Evolutionary conservation across 2,888 invertebrate species (phyloP).

Genomic region (Myathropa florea): DNA sequence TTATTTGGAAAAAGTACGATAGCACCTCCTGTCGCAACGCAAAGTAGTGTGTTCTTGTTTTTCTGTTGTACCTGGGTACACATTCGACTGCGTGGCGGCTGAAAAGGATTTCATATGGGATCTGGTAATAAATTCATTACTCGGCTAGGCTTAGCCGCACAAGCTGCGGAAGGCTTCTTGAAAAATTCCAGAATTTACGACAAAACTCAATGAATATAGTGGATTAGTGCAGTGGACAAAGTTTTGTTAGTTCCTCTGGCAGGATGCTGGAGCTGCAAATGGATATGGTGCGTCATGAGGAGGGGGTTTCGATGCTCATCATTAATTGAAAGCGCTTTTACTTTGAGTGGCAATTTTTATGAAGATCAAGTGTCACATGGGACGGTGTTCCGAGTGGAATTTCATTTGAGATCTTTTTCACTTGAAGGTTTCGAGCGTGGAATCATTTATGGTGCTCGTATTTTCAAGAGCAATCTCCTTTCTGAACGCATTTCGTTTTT

Average conservation of each 20-base stretch:
- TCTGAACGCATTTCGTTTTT: too few relatives aligned
- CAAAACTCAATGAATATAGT: slow-evolving; percentile 45
- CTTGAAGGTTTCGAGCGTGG: too few relatives aligned
- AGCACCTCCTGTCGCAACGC: neutral
- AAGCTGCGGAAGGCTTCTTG: slow-evolving; percentile 14
- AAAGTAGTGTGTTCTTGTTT: slow-evolving; percentile 48
- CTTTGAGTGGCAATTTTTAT: neutral
- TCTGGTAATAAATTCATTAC: slow-evolving; percentile 61
- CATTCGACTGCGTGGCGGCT: slow-evolving; percentile 9
- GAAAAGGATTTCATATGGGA: slow-evolving; percentile 36
- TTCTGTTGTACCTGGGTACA: slow-evolving; percentile 2
- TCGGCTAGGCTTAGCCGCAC: slow-evolving; percentile 22
- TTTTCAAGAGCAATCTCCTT: too few relatives aligned
- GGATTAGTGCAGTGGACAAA: slow-evolving; percentile 31
- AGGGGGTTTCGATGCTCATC: neutral
- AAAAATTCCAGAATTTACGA: slow-evolving; percentile 54
- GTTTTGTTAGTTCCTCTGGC: slow-evolving; percentile 9
- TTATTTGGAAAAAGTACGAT: slow-evolving; percentile 37
- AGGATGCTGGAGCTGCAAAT: neutral
- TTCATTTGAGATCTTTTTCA: too few relatives aligned
- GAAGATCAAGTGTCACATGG: neutral
- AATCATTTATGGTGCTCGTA: too few relatives aligned
- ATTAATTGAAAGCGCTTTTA: neutral
- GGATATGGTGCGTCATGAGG: neutral
- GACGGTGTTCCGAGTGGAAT: too few relatives aligned